Evolutionary conservation across 2,888 invertebrate genomes (phyloP), one percentile per base, ranked within the genome.

Genomic region (Taphrorychus bicolor): DNA sequence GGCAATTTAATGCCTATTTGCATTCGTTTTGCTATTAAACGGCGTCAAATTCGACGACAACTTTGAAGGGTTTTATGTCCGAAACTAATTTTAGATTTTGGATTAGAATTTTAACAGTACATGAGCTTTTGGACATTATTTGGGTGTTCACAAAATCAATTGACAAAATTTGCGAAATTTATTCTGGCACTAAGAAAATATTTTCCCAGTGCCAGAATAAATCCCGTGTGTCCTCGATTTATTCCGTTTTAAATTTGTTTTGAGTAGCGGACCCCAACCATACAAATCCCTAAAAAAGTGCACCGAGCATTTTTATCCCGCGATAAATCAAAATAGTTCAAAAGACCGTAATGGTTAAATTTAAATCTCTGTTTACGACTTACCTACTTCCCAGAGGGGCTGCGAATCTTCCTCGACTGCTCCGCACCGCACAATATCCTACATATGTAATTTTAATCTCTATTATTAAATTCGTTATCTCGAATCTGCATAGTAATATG

Each of bases 361-460:
- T 75, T 73, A 74, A 74, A 76, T 75, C 74, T 68, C 60, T 74
- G 74, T 75, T 75, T 75, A 73, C 72, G 69, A 72, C 70, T 71
- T 75, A 75, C 74, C 75, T 74, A 73, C 75, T 77, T 78, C 78
- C 76, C 78, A 76, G 74, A 77, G 76, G 76, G 77, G 76, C 75
- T 75, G 69, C 32, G 23, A 21, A 56, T 62, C 73, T 75, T 75
- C 78, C 76, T 72, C 72, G 76, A 76, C 75, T 75, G 40, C 42
- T 54, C 42, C 73, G 66, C 73, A 69, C 74, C 73, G 64, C 69
- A 80, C 79, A 80, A 80, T 79, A 79, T 78, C 76, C 73, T 78
- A 80, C 80, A 80, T 79, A 80, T 81, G 81, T 81, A 81, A 80
- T 80, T 81, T 81, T 82, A 82, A 82, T 82, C 81, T 80, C 76